Percentiles rank a stretch among this genome's conserved stretches.
phyloP scores from a whole-genome alignment of 2,113 vertebrate species.

The Proterorhinus semilunaris region DNA sequence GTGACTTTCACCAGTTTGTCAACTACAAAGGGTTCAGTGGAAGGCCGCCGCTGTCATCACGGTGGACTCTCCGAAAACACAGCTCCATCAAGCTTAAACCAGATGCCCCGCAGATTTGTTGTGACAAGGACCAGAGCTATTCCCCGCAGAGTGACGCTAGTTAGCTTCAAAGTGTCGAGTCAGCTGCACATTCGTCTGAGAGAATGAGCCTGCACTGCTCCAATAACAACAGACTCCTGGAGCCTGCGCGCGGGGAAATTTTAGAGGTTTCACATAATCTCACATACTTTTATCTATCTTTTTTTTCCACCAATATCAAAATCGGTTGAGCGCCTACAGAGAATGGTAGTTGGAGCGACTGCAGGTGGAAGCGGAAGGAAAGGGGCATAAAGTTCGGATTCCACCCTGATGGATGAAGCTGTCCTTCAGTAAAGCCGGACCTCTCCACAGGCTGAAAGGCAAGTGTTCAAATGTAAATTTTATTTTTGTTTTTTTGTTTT shows the following conservation, averaged over 20 bases:
- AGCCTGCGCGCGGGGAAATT: constrained; percentile 11
- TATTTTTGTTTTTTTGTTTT: no score
- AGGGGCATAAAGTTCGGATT: no score
- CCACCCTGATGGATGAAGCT: no score
- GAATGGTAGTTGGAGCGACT: no score
- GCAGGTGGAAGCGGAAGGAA: no score
- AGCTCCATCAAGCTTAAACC: constrained; percentile 9
- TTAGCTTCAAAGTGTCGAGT: neutral
- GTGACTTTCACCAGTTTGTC: neutral
- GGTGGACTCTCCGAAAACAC: neutral
- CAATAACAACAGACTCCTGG: constrained; percentile 28
- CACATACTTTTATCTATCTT: no score
- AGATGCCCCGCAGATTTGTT: neutral
- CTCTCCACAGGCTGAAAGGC: no score
- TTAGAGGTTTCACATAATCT: no score
- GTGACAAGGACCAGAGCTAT: neutral
- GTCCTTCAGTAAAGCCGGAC: no score
- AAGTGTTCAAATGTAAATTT: no score
- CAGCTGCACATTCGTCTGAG: neutral
- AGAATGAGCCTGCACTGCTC: constrained; percentile 19
- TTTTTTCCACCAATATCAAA: no score
- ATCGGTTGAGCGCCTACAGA: no score
- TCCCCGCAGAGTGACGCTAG: constrained; percentile 1
- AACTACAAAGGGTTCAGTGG: neutral
- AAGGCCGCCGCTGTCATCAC: neutral